phyloP scores from a whole-genome alignment of 2,797 vertebrate species.

The Mus caroli region DNA sequence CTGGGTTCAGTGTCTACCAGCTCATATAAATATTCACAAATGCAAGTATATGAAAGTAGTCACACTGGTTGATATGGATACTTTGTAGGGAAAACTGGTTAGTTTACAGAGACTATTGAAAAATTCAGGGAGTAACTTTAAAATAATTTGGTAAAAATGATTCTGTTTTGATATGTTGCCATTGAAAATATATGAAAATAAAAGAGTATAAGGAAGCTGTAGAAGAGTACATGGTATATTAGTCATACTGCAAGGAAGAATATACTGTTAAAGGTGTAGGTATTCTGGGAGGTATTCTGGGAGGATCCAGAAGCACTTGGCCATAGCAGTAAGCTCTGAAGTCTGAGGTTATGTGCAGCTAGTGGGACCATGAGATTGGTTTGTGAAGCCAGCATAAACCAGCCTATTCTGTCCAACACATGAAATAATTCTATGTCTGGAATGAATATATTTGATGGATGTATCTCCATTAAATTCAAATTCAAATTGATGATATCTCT shows the following conservation, averaged over 20 bases:
- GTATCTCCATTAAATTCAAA: not conserved
- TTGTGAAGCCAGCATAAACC: not conserved
- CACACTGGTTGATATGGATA: not conserved
- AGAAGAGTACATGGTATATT: rapidly evolving
- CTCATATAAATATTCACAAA: not conserved
- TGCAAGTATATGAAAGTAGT: not conserved
- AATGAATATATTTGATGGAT: not conserved
- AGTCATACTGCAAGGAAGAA: not conserved
- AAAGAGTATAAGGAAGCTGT: not conserved
- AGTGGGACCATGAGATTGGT: not conserved
- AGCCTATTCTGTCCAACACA: not conserved
- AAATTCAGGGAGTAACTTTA: not conserved
- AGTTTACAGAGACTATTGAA: not conserved
- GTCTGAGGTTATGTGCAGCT: not conserved
- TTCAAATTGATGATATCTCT: not conserved
- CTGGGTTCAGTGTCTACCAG: not conserved
- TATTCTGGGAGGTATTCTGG: not conserved
- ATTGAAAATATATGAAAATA: not conserved
- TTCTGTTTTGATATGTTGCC: not conserved
- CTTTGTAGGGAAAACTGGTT: not conserved
- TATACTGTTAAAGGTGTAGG: not conserved
- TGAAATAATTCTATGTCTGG: not conserved
- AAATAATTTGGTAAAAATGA: not conserved
- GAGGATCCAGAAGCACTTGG: not conserved
- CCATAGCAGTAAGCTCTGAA: not conserved